These are phyloP conservation scores for Chouioia cunea DNA, from an alignment of 2,888 invertebrate species.

Conservation along the genomic window DNA sequence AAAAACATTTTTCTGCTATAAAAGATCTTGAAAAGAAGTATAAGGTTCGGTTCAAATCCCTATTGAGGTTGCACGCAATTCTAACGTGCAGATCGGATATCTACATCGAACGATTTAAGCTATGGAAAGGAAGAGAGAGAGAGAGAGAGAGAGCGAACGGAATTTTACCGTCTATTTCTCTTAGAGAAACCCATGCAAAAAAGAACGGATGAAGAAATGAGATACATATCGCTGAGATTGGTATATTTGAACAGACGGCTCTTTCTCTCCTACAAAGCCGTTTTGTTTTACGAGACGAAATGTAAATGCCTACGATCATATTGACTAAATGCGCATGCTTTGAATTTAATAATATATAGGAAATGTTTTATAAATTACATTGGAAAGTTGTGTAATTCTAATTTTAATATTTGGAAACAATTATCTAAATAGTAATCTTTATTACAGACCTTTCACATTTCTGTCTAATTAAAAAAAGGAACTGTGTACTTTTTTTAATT, in stretches of 20 bases:
- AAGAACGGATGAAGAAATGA: slow-evolving; percentile 20
- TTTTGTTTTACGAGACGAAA: too few relatives aligned
- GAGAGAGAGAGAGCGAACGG: slow-evolving; percentile 8
- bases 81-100: slow-evolving; percentile 29
- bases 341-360: too few relatives aligned
- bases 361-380: too few relatives aligned
- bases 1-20: slow-evolving; percentile 9
- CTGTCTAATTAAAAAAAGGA: too few relatives aligned
- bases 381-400: not conserved
- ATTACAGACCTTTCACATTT: too few relatives aligned
- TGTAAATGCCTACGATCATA: too few relatives aligned
- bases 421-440: too few relatives aligned
- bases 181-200: slow-evolving; percentile 20
- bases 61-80: slow-evolving; percentile 27
- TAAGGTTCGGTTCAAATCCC: slow-evolving; percentile 19
- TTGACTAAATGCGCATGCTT: too few relatives aligned
- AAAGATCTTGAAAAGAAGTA: slow-evolving; percentile 14
- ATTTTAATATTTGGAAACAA: too few relatives aligned
- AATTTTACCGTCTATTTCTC: slow-evolving; percentile 21
- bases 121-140: not conserved
- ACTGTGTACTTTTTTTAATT: too few relatives aligned
- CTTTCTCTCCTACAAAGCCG: not conserved
- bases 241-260: not conserved
- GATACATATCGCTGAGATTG: slow-evolving; percentile 17
- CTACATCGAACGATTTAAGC: slow-evolving; percentile 32